A percentile compares a stretch with the other conserved stretches of the same genome.
These are phyloP conservation scores for Taeniopygia guttata DNA, from an alignment of 2,797 vertebrate species.

Conservation along the genomic window DNA sequence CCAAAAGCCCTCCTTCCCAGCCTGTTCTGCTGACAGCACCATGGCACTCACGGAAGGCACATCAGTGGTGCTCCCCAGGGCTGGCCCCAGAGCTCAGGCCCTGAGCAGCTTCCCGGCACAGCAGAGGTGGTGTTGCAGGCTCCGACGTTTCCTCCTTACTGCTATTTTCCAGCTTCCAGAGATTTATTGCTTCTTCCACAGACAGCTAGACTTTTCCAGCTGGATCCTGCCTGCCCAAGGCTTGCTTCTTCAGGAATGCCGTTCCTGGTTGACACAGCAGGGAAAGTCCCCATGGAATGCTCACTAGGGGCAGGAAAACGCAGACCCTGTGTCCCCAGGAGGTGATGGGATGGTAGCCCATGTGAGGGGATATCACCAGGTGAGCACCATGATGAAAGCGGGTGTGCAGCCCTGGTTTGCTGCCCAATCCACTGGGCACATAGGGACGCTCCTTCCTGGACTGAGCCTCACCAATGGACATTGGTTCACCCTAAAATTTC, in stretches of 20 bases:
- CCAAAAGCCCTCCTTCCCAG: neutral
- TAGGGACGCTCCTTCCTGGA: neutral
- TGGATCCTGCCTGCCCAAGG: constrained; percentile 15
- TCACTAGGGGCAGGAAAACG: neutral
- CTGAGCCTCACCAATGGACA: neutral
- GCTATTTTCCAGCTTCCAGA: constrained; percentile 33
- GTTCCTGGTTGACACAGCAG: fast-evolving
- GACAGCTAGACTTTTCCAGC: constrained; percentile 45
- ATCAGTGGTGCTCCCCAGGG: neutral
- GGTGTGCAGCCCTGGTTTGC: neutral
- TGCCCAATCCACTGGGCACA: fast-evolving
- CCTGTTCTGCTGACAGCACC: neutral
- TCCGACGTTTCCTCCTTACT: neutral
- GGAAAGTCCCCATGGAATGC: fast-evolving
- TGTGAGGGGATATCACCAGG: fast-evolving
- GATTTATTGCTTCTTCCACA: constrained; percentile 54
- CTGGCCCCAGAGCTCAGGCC: fast-evolving
- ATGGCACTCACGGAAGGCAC: neutral
- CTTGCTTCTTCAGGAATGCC: neutral
- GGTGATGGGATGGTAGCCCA: too few species aligned
- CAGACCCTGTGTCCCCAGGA: neutral
- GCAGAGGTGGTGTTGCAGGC: neutral
- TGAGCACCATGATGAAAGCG: fast-evolving
- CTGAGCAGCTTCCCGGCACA: neutral
- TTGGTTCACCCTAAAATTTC: neutral